A percentile compares a stretch with the other conserved stretches of the same genome.
phyloP scores from a whole-genome alignment of 2,888 invertebrate genomes.

The Palloptera scutellata region DNA sequence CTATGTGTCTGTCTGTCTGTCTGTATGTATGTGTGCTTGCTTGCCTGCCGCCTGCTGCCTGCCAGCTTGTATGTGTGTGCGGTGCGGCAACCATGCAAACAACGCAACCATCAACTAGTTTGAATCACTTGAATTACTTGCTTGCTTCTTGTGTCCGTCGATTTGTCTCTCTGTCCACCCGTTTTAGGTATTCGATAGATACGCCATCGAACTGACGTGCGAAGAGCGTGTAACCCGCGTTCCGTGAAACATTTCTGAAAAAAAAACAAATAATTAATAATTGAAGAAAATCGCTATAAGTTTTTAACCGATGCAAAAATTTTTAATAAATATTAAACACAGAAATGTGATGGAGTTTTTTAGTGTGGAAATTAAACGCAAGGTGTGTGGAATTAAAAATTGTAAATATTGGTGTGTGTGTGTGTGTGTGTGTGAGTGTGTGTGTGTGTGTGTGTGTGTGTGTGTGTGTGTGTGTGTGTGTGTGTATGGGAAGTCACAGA shows the following conservation, averaged over 20 bases:
- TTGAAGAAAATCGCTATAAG: not conserved
- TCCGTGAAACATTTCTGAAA: conserved; percentile 25
- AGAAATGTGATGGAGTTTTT: conserved; percentile 13
- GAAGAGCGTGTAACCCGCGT: conserved; percentile 27
- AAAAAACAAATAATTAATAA: conserved; percentile 15
- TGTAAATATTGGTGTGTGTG: not conserved
- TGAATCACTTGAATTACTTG: no score
- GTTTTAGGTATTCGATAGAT: conserved; percentile 31
- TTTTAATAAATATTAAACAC: not conserved
- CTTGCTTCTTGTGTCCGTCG: not conserved
- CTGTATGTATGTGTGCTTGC: no score
- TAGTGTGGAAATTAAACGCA: not conserved
- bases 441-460: conserved; percentile 6
- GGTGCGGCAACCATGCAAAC: no score
- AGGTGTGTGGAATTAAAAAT: not conserved
- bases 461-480: conserved; percentile 11
- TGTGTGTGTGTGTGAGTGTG: not conserved
- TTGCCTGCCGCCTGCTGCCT: no score
- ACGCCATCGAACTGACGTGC: conserved; percentile 26
- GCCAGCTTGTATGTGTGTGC: no score
- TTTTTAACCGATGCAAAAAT: no score
- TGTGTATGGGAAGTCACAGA: conserved; percentile 17
- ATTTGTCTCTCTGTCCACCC: conserved; percentile 19
- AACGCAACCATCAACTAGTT: no score
- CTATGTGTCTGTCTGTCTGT: no score